phyloP scores from a whole-genome alignment of 2,113 vertebrate genomes.

The Gymnocephalus cernua region DNA sequence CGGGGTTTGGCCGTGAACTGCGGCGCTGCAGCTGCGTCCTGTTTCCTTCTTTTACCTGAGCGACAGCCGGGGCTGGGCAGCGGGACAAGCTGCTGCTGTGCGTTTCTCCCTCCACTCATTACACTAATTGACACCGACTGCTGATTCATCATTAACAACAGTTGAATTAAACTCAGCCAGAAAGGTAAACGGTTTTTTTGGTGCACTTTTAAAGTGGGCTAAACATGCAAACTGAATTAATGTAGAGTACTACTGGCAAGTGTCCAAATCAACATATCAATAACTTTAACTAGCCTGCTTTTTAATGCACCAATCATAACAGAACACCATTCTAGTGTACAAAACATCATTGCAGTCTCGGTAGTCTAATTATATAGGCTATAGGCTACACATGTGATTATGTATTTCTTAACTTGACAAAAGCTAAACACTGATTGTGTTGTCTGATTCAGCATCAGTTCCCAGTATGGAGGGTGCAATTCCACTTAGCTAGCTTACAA shows the following conservation, averaged over 20 bases:
- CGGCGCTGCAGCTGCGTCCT: slow-evolving; percentile 72
- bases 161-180: neutral
- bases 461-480: neutral
- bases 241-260: no score
- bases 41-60: slow-evolving; percentile 61
- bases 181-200: neutral
- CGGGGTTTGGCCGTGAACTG: slow-evolving; percentile 48
- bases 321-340: neutral
- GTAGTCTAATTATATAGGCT: neutral
- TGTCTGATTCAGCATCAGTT: neutral
- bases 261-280: neutral
- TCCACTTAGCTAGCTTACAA: neutral
- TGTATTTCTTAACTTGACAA: neutral
- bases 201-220: neutral
- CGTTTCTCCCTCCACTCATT: slow-evolving; percentile 36
- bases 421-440: neutral
- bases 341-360: neutral
- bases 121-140: slow-evolving; percentile 53
- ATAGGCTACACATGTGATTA: neutral
- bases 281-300: neutral
- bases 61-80: neutral
- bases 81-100: neutral
- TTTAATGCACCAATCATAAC: neutral
- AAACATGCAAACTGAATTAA: neutral
- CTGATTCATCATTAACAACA: slow-evolving; percentile 19